Conservation (phyloP, 2,797 vertebrate species). For the Pseudochirops corinnae region DNA sequence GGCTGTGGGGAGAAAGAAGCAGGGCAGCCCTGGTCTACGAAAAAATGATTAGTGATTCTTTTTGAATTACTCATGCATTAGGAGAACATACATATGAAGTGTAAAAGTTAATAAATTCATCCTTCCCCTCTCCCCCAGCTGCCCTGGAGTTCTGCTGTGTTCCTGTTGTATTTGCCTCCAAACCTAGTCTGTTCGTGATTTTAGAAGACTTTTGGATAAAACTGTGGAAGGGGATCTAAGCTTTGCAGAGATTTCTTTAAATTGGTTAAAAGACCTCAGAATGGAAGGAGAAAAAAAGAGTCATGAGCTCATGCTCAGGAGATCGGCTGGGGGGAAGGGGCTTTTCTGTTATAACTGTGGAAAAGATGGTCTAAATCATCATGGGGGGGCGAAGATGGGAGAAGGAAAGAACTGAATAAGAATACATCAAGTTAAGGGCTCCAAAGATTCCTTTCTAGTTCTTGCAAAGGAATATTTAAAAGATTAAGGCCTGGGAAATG, state of each 20-base stretch:
- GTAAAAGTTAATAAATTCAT: slow-evolving; percentile 64
- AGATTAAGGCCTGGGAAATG: slow-evolving; percentile 49
- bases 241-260: slow-evolving; percentile 39
- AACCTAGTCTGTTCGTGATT: slow-evolving; percentile 9
- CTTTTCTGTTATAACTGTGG: slow-evolving; percentile 42
- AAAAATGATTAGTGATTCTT: slow-evolving; percentile 53
- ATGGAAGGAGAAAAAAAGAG: neutral
- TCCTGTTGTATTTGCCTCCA: slow-evolving; percentile 32
- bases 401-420: slow-evolving; percentile 11
- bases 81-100: slow-evolving; percentile 63
- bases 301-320: neutral
- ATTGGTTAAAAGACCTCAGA: slow-evolving; percentile 32
- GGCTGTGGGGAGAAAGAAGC: neutral
- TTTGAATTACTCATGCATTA: slow-evolving; percentile 57
- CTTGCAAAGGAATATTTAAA: slow-evolving; percentile 67
- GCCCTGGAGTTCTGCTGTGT: slow-evolving; percentile 21
- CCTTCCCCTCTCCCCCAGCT: slow-evolving; percentile 41
- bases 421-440: slow-evolving; percentile 62
- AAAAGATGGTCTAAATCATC: neutral
- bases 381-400: neutral
- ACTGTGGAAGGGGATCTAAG: neutral
- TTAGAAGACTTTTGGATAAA: neutral
- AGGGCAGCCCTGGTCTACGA: neutral
- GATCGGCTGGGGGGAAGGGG: slow-evolving; percentile 25
- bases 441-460: slow-evolving; percentile 54